Evolutionary conservation across 2,888 invertebrate genomes (phyloP).

Genomic region (Lingula anatina): DNA sequence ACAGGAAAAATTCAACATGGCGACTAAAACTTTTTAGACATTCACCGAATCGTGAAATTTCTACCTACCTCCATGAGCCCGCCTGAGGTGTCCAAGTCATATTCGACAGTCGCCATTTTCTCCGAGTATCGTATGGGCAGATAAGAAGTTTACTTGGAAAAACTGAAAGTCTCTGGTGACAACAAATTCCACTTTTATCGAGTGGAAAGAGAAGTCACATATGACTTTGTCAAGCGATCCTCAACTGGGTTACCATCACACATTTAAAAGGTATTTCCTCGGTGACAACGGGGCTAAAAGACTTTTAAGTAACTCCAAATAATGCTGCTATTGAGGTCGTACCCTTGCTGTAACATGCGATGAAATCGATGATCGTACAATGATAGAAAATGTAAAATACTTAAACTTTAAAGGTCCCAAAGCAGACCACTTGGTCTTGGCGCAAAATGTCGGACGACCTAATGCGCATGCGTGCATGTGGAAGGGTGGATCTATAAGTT

Average conservation of each 20-base stretch:
- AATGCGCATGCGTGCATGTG: conserved; percentile 38
- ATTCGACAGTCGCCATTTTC: conserved; percentile 63
- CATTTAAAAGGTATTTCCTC: too few species aligned
- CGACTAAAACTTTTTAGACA: too few species aligned
- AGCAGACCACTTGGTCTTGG: conserved; percentile 28
- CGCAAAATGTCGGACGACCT: conserved; percentile 43
- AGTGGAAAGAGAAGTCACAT: too few species aligned
- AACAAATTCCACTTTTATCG: not conserved
- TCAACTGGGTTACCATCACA: too few species aligned
- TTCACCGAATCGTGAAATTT: too few species aligned
- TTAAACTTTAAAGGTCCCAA: too few species aligned
- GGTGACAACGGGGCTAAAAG: too few species aligned
- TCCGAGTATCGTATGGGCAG: too few species aligned
- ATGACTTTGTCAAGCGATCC: too few species aligned
- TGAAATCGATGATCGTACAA: not conserved
- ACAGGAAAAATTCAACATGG: not conserved
- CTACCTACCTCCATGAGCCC: conserved; percentile 81
- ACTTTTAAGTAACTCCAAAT: too few species aligned
- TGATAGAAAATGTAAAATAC: too few species aligned
- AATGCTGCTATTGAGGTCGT: not conserved
- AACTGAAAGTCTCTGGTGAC: not conserved
- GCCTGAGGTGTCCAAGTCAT: conserved; percentile 73
- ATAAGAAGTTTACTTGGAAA: not conserved
- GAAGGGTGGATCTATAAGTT: conserved; percentile 13
- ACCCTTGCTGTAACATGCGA: not conserved